Evolutionary conservation across 2,797 vertebrate genomes (phyloP).

Genomic region (Peromyscus eremicus): DNA sequence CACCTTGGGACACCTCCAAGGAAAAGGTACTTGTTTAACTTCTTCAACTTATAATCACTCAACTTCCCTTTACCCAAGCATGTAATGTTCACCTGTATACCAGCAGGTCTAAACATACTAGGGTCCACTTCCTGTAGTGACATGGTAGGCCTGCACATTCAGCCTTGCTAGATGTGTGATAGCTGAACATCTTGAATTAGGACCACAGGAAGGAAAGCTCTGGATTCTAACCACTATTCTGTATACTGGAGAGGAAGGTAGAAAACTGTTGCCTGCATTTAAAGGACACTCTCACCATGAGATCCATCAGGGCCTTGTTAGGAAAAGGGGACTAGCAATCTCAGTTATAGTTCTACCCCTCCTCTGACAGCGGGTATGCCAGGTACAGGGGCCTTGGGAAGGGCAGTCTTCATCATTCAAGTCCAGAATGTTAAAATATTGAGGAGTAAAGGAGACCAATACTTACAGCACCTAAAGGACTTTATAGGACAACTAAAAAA

Average conservation of each 20-base stretch:
- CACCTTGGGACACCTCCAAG: too few species aligned
- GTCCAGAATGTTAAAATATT: not conserved
- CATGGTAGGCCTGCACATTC: not conserved
- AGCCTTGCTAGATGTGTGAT: not conserved
- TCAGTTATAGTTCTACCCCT: not conserved
- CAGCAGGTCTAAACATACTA: not conserved
- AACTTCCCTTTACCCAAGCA: not conserved
- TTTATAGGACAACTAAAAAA: not conserved
- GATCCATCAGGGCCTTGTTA: not conserved
- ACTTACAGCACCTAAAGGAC: not conserved
- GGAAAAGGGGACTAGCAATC: not conserved
- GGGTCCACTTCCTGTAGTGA: not conserved
- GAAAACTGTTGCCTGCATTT: not conserved
- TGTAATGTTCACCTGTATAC: not conserved
- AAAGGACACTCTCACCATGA: not conserved
- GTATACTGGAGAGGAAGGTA: not conserved
- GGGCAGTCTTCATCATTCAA: too few species aligned
- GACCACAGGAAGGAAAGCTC: not conserved
- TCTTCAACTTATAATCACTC: not conserved
- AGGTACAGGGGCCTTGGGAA: not conserved
- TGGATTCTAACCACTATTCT: not conserved
- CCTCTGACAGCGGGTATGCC: not conserved
- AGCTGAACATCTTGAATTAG: not conserved
- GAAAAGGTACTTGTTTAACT: not conserved
- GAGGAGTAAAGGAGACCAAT: not conserved